These are phyloP conservation scores for Philopedon plagiatum DNA, from an alignment of 2,888 invertebrate species.

Conservation along the genomic window DNA sequence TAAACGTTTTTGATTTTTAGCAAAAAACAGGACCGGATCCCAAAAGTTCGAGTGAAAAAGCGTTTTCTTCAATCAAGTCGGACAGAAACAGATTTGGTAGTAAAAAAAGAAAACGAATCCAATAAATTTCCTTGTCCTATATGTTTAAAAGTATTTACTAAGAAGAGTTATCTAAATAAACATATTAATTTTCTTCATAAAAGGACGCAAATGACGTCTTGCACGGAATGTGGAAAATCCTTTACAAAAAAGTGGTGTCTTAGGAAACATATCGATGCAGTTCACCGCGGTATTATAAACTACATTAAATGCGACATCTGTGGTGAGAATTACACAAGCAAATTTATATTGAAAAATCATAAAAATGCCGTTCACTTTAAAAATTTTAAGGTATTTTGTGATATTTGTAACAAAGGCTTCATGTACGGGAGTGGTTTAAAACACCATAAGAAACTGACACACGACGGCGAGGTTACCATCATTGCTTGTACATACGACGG, in stretches of 20 bases:
- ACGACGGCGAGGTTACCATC: conserved; percentile 38
- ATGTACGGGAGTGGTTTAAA: conserved; percentile 42
- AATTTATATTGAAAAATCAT: conserved; percentile 7
- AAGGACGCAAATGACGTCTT: background rate
- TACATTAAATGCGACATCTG: conserved; percentile 32
- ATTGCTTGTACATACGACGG: conserved; percentile 25
- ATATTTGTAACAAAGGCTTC: conserved; percentile 49
- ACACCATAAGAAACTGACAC: conserved; percentile 24
- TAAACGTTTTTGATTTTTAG: background rate
- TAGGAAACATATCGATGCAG: conserved; percentile 12
- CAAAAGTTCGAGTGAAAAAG: background rate
- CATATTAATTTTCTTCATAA: conserved; percentile 9
- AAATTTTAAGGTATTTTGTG: conserved; percentile 41
- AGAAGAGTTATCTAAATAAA: conserved; percentile 12
- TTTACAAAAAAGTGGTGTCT: conserved; percentile 20
- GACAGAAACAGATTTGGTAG: too few relatives aligned
- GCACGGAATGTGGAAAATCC: conserved; percentile 6
- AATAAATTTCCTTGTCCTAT: background rate
- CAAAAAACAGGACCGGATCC: background rate
- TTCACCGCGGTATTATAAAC: conserved; percentile 14
- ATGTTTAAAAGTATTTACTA: background rate
- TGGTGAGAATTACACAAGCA: conserved; percentile 22
- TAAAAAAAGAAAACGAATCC: background rate
- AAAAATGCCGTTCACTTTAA: conserved; percentile 10
- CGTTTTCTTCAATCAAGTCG: background rate